Base-by-base conservation (phyloP, 92 coral and sea anemone species). In the Pocillopora meandrina region DNA sequence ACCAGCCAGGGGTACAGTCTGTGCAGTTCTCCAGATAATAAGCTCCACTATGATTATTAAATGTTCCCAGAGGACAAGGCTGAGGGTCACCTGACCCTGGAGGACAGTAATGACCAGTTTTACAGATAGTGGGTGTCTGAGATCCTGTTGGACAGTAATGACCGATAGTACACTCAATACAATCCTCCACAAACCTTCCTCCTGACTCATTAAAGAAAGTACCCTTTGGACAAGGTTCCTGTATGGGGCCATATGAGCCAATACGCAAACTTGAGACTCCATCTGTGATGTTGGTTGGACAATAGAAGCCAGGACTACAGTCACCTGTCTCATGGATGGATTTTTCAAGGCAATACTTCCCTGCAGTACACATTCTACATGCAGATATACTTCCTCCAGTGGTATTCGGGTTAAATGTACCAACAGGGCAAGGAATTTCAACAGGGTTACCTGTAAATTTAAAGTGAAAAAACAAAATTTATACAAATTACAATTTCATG, bases 211-310 rank as follows among this genome's bases (percentile, higher is more conserved):
- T 90, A 52, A 95, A 90, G 66, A 77, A 96, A 59, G 97, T 96
- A 74, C 92, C 89, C 81, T 95, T 95, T 12, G 99, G 99, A 72
- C 99, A 96, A 1, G 98, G 97, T 1, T 94, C 86, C 88, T 96
- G 99, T 15, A 74, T 81, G 1, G 99, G 95, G 7, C 99, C 99
- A 78, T 94, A 96, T 1, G 99, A 96, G n/a, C 99, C 99, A 78
- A 96, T 94, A 47, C 94, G 90, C 12, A 92, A 84, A 70, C 91
- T 87, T 15, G 98, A 96, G 26, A 96, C 97, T 57, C 98, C 99
- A 80, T 96, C 90, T 35, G 99, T 96, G 80, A 96, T 94, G 79
- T 96, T 94, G 26, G 98, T 96, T 65, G 99, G 99, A 75, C 99
- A 96, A 88, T 96, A 96, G 82, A 84, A 95, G 56, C 99, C 99